phyloP scores from a whole-genome alignment of 2,797 vertebrate species.

The Gobionotothen gibberifrons region DNA sequence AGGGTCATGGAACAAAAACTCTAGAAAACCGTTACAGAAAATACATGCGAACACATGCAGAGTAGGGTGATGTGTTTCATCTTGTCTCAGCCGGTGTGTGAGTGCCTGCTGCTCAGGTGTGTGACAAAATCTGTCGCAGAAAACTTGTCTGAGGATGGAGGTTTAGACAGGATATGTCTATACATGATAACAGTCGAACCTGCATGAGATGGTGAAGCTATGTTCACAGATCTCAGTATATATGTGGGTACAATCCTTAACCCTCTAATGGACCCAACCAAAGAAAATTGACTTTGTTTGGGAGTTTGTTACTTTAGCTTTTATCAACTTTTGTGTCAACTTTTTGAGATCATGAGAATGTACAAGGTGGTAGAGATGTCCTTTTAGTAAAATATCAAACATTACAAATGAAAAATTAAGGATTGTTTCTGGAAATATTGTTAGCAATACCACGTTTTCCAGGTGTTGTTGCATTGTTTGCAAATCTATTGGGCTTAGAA shows the following conservation, averaged over 20 bases:
- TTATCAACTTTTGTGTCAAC: background rate
- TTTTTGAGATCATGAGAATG: background rate
- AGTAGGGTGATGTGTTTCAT: conserved; percentile 34
- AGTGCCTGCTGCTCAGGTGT: conserved; percentile 16
- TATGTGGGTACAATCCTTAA: background rate
- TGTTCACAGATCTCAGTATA: background rate
- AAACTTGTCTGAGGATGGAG: background rate
- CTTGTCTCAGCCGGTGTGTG: conserved; percentile 12
- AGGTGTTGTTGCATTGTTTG: background rate
- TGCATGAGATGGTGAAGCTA: background rate
- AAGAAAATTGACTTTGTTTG: no score
- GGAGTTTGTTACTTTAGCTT: background rate
- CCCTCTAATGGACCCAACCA: background rate
- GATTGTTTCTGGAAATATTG: background rate
- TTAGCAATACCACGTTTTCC: background rate
- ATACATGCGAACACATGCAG: conserved; percentile 16
- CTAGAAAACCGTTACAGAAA: conserved; percentile 11
- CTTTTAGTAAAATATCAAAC: background rate
- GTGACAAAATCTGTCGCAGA: background rate
- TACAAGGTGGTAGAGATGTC: background rate
- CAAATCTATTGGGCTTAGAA: no score
- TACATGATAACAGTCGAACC: background rate
- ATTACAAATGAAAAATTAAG: background rate
- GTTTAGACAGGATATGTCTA: background rate
- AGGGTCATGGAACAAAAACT: background rate